Evolutionary conservation across 2,113 vertebrate species (phyloP), one percentile per base, ranked within the genome.

Genomic region (Marcusenius ussheri): DNA sequence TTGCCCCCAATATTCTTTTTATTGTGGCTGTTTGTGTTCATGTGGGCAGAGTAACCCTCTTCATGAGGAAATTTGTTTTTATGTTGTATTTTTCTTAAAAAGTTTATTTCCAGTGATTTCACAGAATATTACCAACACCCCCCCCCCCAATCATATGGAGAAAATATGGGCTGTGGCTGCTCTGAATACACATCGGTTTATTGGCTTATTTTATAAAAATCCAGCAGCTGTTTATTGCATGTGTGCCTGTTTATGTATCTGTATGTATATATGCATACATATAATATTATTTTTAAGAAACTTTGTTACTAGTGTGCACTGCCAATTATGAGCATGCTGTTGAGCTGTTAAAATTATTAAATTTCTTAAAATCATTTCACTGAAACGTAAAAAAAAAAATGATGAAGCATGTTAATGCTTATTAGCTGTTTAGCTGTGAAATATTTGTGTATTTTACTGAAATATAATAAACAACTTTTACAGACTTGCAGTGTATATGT

Each of bases 391-490:
- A 80, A 35, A 77, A 9, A 80, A 35, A 80, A 9, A 13, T 31
- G 27, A 47, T 27, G 3, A 53, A 87, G 49, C n/a, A 53, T 87
- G 49, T 53, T 87, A 87, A 53, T 87, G 47, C 27, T 31, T 31
- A 51, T 51, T 70, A 31, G 19, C 21, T 47, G 35, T 21, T 85
- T 7, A 39, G 47, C 31, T 39, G 13, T 24, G 47, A 46, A 50
- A 35, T 49, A 42, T 89, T 46, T 88, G 13, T 70, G 88, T 74
- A 49, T 88, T 89, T 53, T 89, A 11, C 27, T 51, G 66, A 49
- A 83, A 89, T 89, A 50, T 53, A 89, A 89, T 89, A 89, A 89
- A 88, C 27, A 39, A 42, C 27, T 31, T 47, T 19, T n/a, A 50
- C 27, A 53, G n/a, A 89, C 13, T 19, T 77, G 31, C 13, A 77